Conservation (phyloP, 2,888 invertebrate species). For the Leucoptera coffeella region DNA sequence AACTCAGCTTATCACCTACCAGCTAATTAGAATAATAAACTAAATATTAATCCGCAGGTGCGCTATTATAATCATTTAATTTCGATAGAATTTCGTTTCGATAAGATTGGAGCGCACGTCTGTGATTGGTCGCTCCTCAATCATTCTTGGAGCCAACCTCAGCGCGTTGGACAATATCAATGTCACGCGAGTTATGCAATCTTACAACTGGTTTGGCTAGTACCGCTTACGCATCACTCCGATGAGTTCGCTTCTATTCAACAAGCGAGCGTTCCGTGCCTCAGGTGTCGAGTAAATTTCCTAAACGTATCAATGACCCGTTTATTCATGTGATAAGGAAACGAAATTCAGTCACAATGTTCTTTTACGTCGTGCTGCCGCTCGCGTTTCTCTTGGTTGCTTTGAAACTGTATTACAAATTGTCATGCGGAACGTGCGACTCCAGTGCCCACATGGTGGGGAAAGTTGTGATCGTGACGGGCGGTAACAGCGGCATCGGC, state of each 20-base stretch:
- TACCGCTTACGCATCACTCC: constrained; percentile 3
- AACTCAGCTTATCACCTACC: too few relatives aligned
- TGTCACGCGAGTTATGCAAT: constrained; percentile 3
- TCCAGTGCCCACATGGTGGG: constrained; percentile 40
- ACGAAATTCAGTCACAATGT: too few relatives aligned
- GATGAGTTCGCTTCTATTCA: constrained; percentile 1
- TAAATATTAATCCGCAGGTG: constrained; percentile 12
- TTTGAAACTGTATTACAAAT: constrained; percentile 31
- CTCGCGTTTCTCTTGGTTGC: constrained; percentile 13
- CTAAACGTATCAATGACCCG: constrained; percentile 3
- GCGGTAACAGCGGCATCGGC: constrained; percentile 46
- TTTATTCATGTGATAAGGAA: not conserved
- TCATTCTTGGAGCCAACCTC: too few relatives aligned
- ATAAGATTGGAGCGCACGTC: too few relatives aligned
- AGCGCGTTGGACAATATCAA: constrained; percentile 3
- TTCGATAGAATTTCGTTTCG: too few relatives aligned
- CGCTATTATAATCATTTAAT: too few relatives aligned
- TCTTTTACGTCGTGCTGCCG: constrained; percentile 10
- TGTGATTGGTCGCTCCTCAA: too few relatives aligned
- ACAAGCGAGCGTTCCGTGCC: not conserved
- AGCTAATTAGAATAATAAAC: too few relatives aligned
- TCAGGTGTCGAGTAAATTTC: too few relatives aligned
- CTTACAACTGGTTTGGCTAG: not conserved
- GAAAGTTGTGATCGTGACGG: constrained; percentile 38
- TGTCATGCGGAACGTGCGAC: constrained; percentile 30